Conservation (phyloP, 2,113 vertebrate species). For the Pituophis catenifer region DNA sequence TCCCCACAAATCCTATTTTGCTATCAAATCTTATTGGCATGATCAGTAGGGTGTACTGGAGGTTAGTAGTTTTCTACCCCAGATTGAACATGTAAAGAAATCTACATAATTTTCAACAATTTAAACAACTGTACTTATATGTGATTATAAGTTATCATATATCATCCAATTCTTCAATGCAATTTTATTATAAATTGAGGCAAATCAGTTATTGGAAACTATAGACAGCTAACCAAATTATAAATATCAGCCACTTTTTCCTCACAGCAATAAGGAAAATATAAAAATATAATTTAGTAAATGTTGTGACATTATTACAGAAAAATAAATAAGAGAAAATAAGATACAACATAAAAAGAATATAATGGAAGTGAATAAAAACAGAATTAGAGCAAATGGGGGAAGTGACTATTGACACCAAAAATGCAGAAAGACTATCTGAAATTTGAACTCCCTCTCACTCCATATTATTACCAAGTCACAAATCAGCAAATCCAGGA, state of each 20-base stretch:
- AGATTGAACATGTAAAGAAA: neutral
- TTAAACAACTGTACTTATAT: neutral
- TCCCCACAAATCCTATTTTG: neutral
- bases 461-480: neutral
- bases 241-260: neutral
- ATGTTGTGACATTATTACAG: neutral
- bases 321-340: neutral
- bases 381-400: neutral
- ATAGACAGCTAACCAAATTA: neutral
- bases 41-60: neutral
- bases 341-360: neutral
- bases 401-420: neutral
- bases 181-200: neutral
- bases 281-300: neutral
- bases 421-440: neutral
- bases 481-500: neutral
- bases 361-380: neutral
- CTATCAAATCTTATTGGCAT: neutral
- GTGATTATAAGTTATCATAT: neutral
- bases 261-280: neutral
- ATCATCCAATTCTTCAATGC: neutral
- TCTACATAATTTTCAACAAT: neutral
- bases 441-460: neutral
- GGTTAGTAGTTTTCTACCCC: neutral
- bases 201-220: neutral